phyloP scores from a whole-genome alignment of 2,888 invertebrate species.

The Hirtodrosophila duncani region DNA sequence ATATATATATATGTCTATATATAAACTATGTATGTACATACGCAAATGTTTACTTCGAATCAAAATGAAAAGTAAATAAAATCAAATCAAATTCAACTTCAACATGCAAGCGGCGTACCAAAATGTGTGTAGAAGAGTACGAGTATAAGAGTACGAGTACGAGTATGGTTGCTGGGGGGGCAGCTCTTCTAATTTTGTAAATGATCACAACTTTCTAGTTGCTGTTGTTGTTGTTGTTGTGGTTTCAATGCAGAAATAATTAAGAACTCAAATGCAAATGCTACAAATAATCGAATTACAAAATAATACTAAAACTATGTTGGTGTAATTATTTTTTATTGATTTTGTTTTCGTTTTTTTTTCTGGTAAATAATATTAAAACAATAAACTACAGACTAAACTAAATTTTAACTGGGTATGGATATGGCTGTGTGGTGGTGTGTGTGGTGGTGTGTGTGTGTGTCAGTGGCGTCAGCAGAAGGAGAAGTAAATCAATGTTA shows the following conservation, averaged over 20 bases:
- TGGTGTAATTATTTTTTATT: slow-evolving; percentile 20
- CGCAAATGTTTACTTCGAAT: slow-evolving; percentile 63
- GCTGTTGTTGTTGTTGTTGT: slow-evolving; percentile 5
- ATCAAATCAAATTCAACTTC: slow-evolving; percentile 45
- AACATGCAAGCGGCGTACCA: slow-evolving; percentile 57
- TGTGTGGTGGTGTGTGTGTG: not conserved
- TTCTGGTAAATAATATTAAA: too few relatives aligned
- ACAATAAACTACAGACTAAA: slow-evolving; percentile 28
- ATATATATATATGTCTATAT: slow-evolving; percentile 36
- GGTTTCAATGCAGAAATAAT: slow-evolving; percentile 21
- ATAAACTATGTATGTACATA: slow-evolving; percentile 60
- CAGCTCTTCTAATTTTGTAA: too few relatives aligned
- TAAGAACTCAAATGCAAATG: slow-evolving; percentile 56
- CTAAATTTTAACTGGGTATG: slow-evolving; percentile 20
- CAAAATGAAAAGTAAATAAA: slow-evolving; percentile 55
- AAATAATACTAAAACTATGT: slow-evolving; percentile 20
- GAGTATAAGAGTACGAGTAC: too few relatives aligned
- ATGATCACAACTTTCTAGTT: slow-evolving; percentile 26
- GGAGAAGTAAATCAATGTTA: too few relatives aligned
- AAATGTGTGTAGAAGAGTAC: slow-evolving; percentile 34
- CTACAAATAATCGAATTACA: slow-evolving; percentile 44
- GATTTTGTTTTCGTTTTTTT: slow-evolving; percentile 16
- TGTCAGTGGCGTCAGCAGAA: too few relatives aligned
- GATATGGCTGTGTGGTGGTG: not conserved
- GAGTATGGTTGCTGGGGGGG: too few relatives aligned